phyloP scores from a whole-genome alignment of 2,888 invertebrate species.

The Leptinotarsa tumamoca region DNA sequence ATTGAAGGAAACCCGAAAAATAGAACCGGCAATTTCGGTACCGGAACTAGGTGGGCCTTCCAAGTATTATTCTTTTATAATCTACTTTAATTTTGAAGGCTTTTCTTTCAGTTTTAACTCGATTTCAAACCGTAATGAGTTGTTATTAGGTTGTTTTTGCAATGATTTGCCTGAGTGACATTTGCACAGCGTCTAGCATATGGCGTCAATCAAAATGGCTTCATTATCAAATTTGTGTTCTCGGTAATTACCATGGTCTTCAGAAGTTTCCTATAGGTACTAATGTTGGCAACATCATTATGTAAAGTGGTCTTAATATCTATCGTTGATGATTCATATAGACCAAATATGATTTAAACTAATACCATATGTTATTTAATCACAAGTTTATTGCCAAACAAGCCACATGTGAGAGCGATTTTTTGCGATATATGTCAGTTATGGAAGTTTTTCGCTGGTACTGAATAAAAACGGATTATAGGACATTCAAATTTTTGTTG shows the following conservation, averaged over 20 bases:
- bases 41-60: conserved; percentile 62
- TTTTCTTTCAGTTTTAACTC: conserved; percentile 25
- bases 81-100: conserved; percentile 35
- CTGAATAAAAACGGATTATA: no score
- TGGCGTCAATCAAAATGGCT: conserved; percentile 27
- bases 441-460: no score
- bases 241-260: background rate
- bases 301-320: no score
- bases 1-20: conserved; percentile 59
- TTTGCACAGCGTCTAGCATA: conserved; percentile 27
- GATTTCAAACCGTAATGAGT: conserved; percentile 8
- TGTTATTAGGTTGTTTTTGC: conserved; percentile 26
- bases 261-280: background rate
- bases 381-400: no score
- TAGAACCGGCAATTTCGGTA: conserved; percentile 61
- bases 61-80: conserved; percentile 41
- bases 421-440: no score
- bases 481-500: no score
- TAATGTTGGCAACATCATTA: background rate
- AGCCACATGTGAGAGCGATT: no score
- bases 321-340: no score
- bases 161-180: conserved; percentile 31
- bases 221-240: conserved; percentile 1
- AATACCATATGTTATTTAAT: no score
- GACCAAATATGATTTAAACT: no score